Evolutionary conservation across 2,113 vertebrate species (phyloP), one percentile per base, ranked within the genome.

Genomic region (Pimephales promelas): DNA sequence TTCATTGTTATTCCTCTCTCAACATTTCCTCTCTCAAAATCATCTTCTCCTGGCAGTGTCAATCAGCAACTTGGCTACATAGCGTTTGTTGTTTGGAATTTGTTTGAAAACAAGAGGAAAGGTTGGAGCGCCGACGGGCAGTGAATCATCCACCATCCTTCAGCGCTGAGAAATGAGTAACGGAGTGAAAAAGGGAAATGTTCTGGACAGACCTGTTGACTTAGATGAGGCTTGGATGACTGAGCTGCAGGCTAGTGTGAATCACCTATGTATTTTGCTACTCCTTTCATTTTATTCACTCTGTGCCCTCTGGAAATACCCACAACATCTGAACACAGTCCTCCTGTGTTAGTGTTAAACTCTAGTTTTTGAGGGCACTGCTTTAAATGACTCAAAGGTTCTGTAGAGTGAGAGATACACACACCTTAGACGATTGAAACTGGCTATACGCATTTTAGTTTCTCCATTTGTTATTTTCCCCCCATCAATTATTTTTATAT

Each of bases 31-130:
- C 81, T 86, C 24, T 14, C 34, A 40, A 68, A 79, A 43, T 24
- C 11, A 10, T 68, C 57, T 49, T 76, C 73, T 75, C 49, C 56
- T 59, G n/a, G 22, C 82, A 28, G 3, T 40, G 62, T 45, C 40
- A 57, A 1, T 83, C 61, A 43, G 59, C 22, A 11, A 54, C 20
- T 61, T 28, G 77, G 77, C 70, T 81, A 28, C 47, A n/a, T 13
- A 34, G 52, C 56, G 10, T 49, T 54, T 83, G 59, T 83, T 75
- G 18, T n/a, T 68, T 72, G 54, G 52, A 79, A 43, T 66, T 47
- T 84, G 75, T 84, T 79, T 84, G 66, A 49, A 86, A 62, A 45
- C 66, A 36, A 28, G 43, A 52, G 77, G 24, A 31, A 22, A n/a
- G 10, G 52, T 31, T 49, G 77, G 14, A 66, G 61, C 18, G 10